Conservation (phyloP, 2,797 vertebrate species). For the Melanotaenia trifasciata region DNA sequence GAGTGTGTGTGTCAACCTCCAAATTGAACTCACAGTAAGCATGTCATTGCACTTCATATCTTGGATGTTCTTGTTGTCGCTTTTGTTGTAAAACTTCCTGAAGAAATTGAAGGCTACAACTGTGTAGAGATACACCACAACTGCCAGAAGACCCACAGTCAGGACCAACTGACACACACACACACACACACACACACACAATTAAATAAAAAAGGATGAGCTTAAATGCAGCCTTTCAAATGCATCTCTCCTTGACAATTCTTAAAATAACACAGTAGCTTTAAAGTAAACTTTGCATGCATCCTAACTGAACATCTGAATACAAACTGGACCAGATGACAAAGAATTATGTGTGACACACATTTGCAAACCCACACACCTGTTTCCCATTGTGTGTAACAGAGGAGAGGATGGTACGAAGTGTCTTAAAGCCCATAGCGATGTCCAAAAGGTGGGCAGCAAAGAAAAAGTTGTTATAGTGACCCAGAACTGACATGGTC, state of each 20-base stretch:
- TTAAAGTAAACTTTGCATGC: conserved; percentile 47
- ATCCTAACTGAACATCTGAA: conserved; percentile 24
- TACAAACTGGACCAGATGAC: conserved; percentile 43
- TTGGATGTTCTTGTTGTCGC: conserved; percentile 66
- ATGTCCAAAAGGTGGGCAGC: conserved; percentile 85
- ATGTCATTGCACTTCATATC: conserved; percentile 87
- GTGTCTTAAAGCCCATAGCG: conserved; percentile 85
- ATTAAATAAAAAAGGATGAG: conserved; percentile 42
- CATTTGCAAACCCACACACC: conserved; percentile 59
- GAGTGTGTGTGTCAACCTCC: conserved; percentile 4
- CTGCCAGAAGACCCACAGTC: conserved; percentile 81
- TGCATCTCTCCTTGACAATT: conserved; percentile 34
- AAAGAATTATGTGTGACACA: conserved; percentile 6
- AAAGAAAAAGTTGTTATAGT: conserved; percentile 86
- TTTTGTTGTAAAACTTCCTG: conserved; percentile 84
- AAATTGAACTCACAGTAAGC: conserved; percentile 78
- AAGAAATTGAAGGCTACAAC: conserved; percentile 87
- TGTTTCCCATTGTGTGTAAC: conserved; percentile 87
- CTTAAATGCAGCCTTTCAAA: conserved; percentile 20
- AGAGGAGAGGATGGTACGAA: conserved; percentile 84
- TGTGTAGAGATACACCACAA: conserved; percentile 86
- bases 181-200: conserved; percentile 17
- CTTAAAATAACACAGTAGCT: conserved; percentile 31
- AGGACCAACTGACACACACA: conserved; percentile 72
- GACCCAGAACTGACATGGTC: conserved; percentile 80